These are phyloP conservation scores for Rhorus exstirpatorius DNA, from an alignment of 2,888 invertebrate species.

Conservation along the genomic window DNA sequence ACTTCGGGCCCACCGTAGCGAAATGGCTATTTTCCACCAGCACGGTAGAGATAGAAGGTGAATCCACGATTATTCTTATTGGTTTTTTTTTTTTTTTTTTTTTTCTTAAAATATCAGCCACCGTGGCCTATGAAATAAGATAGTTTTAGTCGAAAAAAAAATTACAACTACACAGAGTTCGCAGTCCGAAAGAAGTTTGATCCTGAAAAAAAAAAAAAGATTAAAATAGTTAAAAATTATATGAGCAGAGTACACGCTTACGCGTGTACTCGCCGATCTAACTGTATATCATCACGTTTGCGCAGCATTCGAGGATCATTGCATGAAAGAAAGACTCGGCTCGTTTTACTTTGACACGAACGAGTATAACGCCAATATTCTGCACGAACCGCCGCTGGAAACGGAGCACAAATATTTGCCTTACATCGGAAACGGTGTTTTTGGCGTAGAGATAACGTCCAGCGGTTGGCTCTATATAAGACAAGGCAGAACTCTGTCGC, in stretches of 20 bases:
- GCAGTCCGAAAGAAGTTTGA: too few species aligned
- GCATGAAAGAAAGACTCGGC: conserved; percentile 89
- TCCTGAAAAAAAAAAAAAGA: too few species aligned
- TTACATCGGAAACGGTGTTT: conserved; percentile 92
- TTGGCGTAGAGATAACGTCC: conserved; percentile 89
- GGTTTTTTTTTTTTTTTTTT: not conserved
- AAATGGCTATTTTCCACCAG: conserved; percentile 88
- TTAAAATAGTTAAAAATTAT: too few species aligned
- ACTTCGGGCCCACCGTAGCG: conserved; percentile 89
- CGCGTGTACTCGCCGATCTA: too few species aligned
- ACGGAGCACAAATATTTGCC: conserved; percentile 90
- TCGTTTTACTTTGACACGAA: conserved; percentile 88
- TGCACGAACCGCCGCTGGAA: conserved; percentile 87
- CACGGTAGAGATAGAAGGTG: conserved; percentile 85
- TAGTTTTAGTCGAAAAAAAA: too few species aligned
- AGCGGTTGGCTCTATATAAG: conserved; percentile 90
- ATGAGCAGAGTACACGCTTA: too few species aligned
- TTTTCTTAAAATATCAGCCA: not conserved
- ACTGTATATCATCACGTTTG: conserved; percentile 40
- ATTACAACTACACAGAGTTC: too few species aligned
- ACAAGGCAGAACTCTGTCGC: conserved; percentile 89
- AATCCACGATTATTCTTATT: conserved; percentile 53
- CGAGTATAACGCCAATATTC: conserved; percentile 90
- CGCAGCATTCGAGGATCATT: conserved; percentile 87
- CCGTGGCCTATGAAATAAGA: too few species aligned